A percentile compares a stretch with the other conserved stretches of the same genome.
These are phyloP conservation scores for Ochlodes sylvanus DNA, from an alignment of 2,888 invertebrate species.

Conservation along the genomic window DNA sequence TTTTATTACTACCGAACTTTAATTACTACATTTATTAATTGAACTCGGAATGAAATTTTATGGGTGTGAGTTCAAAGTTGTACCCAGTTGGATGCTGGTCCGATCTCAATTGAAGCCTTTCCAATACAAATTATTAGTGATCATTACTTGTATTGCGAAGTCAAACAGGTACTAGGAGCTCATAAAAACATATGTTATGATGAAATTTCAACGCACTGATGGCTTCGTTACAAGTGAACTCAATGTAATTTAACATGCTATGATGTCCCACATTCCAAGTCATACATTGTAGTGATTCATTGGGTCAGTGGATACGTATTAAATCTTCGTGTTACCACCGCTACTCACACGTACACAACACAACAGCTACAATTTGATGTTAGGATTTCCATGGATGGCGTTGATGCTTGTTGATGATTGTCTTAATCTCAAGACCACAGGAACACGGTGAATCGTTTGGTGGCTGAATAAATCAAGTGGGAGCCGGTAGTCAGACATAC, in stretches of 20 bases:
- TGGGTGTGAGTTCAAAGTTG: conserved; percentile 19
- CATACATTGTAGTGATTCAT: conserved; percentile 9
- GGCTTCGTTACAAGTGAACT: conserved; percentile 15
- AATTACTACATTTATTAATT: neutral
- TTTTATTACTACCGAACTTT: too few species aligned
- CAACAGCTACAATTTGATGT: too few species aligned
- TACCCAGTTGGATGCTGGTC: neutral
- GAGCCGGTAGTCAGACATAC: too few species aligned
- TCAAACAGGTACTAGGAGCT: conserved; percentile 11
- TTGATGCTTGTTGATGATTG: too few species aligned
- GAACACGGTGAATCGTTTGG: too few species aligned
- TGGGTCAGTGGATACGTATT: neutral
- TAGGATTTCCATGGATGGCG: too few species aligned
- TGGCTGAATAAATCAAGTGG: too few species aligned
- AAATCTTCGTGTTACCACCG: neutral
- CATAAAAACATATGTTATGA: conserved; percentile 20
- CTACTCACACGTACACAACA: too few species aligned
- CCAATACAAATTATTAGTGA: conserved; percentile 1
- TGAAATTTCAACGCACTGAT: conserved; percentile 15
- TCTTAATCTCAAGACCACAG: too few species aligned
- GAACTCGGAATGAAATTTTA: neutral
- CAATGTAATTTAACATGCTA: conserved; percentile 1
- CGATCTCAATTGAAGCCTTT: conserved; percentile 18
- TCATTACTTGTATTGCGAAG: conserved; percentile 16
- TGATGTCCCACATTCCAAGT: conserved; percentile 9